Evolutionary conservation across 2,797 vertebrate species (phyloP).

Genomic region (Mormyrus hasselquistii): DNA sequence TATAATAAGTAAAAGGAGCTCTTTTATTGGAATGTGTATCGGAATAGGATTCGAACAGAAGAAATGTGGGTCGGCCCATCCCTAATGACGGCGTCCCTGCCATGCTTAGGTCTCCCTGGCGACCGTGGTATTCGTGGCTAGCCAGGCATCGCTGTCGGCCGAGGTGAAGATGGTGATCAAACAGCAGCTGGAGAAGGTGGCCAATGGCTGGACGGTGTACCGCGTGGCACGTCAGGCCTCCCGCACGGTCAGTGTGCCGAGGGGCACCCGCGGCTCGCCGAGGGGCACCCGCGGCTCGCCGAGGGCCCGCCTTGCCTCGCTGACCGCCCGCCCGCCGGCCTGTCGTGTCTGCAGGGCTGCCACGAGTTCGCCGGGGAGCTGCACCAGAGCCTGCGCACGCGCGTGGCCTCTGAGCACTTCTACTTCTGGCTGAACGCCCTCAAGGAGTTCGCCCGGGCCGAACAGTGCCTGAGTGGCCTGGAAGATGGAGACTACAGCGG

Average conservation of each 20-base stretch:
- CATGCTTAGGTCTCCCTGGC: slow-evolving; percentile 82
- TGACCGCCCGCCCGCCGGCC: not conserved
- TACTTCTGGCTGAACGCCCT: slow-evolving; percentile 98
- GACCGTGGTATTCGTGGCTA: slow-evolving; percentile 95
- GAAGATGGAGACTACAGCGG: slow-evolving; percentile 81
- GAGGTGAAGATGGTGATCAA: slow-evolving; percentile 90
- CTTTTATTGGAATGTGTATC: not conserved
- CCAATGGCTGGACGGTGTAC: slow-evolving; percentile 96
- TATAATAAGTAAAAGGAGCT: not conserved
- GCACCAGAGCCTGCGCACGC: slow-evolving; percentile 89
- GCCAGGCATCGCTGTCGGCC: slow-evolving; percentile 82
- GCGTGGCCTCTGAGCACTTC: slow-evolving; percentile 95
- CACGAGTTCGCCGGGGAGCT: slow-evolving; percentile 93
- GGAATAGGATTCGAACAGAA: not conserved
- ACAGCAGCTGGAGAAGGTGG: slow-evolving; percentile 86
- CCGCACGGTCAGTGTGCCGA: slow-evolving; percentile 70
- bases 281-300: not conserved
- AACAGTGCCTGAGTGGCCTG: slow-evolving; percentile 81
- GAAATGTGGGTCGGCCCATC: not conserved
- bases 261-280: not conserved
- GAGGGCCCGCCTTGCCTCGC: not conserved
- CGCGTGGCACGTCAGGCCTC: slow-evolving; percentile 94
- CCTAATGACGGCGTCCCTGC: not conserved
- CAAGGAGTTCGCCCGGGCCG: slow-evolving; percentile 94
- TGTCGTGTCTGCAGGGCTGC: slow-evolving; percentile 69